Evolutionary conservation across 64 coral and sea anemone species (phyloP).

Genomic region (Pachyseris speciosa): DNA sequence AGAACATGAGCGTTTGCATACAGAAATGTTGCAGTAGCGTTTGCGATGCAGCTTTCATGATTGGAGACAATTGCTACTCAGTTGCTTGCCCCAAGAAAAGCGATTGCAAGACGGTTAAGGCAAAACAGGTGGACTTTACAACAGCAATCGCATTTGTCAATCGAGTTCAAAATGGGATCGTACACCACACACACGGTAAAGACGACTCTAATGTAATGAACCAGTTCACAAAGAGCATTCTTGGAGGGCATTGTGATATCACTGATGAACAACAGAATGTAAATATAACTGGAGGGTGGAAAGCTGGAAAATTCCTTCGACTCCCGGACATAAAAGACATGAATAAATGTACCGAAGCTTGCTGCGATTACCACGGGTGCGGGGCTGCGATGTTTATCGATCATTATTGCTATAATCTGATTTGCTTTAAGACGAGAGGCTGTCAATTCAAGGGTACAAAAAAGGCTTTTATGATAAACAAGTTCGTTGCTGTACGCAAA

Average conservation of each 20-base stretch:
- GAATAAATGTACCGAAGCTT: constrained; percentile 54
- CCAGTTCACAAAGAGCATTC: constrained; percentile 7
- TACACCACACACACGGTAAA: not conserved
- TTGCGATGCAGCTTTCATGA: constrained; percentile 81
- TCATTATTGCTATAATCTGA: constrained; percentile 77
- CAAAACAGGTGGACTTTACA: constrained; percentile 34
- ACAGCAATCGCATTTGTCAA: constrained; percentile 73
- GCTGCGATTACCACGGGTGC: constrained; percentile 70
- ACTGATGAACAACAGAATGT: constrained; percentile 62
- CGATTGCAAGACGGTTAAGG: constrained; percentile 53
- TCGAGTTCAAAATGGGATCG: not conserved
- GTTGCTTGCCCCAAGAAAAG: constrained; percentile 34
- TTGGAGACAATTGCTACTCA: constrained; percentile 73
- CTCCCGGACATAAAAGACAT: constrained; percentile 59
- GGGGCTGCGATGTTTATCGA: constrained; percentile 70
- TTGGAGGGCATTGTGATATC: constrained; percentile 58
- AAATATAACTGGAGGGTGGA: constrained; percentile 86
- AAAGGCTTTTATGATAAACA: constrained; percentile 62
- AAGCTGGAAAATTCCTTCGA: constrained; percentile 84
- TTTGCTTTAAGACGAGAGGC: constrained; percentile 66
- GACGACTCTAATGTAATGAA: not conserved
- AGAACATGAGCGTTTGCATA: constrained; percentile 48
- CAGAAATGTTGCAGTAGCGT: constrained; percentile 55
- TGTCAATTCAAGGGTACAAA: constrained; percentile 57
- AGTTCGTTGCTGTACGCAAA: constrained; percentile 65